Conservation (phyloP, 2,888 invertebrate genomes). For the Lissonota sp. region DNA sequence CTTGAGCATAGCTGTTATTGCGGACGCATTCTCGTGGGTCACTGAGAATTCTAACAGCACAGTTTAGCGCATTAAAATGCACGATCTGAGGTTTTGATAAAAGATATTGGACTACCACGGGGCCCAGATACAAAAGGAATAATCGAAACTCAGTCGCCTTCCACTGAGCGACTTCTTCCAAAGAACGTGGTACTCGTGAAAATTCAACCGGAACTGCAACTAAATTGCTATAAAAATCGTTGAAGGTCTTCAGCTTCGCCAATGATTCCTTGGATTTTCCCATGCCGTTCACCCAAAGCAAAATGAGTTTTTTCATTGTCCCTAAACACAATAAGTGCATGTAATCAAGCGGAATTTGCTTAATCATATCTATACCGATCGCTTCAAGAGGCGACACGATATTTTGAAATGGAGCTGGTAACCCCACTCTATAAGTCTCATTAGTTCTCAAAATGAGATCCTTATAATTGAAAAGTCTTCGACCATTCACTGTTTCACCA, state of each 20-base stretch:
- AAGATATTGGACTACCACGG: neutral
- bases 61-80: slow-evolving; percentile 31
- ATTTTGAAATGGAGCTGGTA: slow-evolving; percentile 13
- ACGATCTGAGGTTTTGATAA: slow-evolving; percentile 12
- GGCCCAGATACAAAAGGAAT: slow-evolving; percentile 28
- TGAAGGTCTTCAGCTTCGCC: neutral
- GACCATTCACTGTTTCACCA: slow-evolving; percentile 19
- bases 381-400: slow-evolving; percentile 38
- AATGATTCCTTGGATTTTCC: slow-evolving; percentile 20
- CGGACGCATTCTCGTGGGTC: slow-evolving; percentile 22
- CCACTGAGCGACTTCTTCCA: slow-evolving; percentile 14
- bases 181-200: slow-evolving; percentile 20
- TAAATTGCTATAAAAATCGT: slow-evolving; percentile 9
- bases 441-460: slow-evolving; percentile 36
- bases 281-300: slow-evolving; percentile 16
- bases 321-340: slow-evolving; percentile 53
- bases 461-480: slow-evolving; percentile 45
- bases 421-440: slow-evolving; percentile 28
- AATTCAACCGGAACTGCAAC: slow-evolving; percentile 19
- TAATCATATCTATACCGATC: slow-evolving; percentile 34
- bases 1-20: slow-evolving; percentile 31
- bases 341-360: slow-evolving; percentile 53
- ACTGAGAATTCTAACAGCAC: slow-evolving; percentile 29
- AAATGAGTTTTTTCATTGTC: slow-evolving; percentile 41
- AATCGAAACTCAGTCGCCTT: slow-evolving; percentile 39